Base-by-base conservation (phyloP, 2,113 vertebrate species). In the Entelurus aequoreus region DNA sequence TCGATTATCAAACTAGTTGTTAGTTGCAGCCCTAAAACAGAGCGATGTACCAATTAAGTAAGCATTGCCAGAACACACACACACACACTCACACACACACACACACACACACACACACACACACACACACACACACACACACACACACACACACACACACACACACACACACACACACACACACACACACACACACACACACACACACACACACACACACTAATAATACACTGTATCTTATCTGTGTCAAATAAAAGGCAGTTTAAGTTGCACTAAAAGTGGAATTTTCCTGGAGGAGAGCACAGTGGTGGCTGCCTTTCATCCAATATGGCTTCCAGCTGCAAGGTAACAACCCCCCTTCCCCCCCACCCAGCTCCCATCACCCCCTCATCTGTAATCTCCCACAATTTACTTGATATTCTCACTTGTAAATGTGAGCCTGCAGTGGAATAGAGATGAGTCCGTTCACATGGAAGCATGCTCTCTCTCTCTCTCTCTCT, bases 391-490 rank as follows among this genome's bases (percentile, higher is more conserved):
- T 87, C 87, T 87, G 88, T 93, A 92, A 93, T 89, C 76, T 82
- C 66, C 60, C 90, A 78, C 88, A 89, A 90, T 91, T 92, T 78
- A 88, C 80, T 90, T 87, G 82, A 79, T 90, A 92, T 93, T 92
- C 89, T 90, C 54, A 46, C 90, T 90, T 92, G 90, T 90, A 93
- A 92, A 93, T 92, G 86, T 85, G 90, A 90, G 88, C 91, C 66
- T 36, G 65, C 90, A 81, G 74, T 75, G 65, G 89, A 92, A 93
- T 92, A 90, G 90, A 90, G 90, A 92, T 90, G 48, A 86, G 92
- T 84, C 85, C 85, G 75, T 73, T 74, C 79, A 69, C 83, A 84
- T 80, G 78, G 71, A 85, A 81, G 83, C 68, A 62, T 71, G 35
- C 75, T 63, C 67, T 36, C 54, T 46, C 55, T 42, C 55, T n/a